Conservation (phyloP, 2,888 invertebrate genomes). For the Cylindroiulus punctatus region DNA sequence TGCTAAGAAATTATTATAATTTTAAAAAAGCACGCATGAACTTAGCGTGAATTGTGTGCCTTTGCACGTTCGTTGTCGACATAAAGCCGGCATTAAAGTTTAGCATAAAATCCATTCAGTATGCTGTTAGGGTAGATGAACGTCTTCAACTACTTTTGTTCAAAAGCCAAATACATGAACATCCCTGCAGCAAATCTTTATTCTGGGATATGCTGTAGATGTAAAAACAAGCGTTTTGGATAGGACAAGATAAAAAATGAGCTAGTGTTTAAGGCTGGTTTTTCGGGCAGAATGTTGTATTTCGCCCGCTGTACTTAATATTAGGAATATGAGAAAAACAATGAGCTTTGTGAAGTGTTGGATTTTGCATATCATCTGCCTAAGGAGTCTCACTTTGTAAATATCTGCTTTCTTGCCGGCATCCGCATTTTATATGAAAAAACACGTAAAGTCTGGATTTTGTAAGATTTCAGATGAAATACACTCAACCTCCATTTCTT, state of each 20-base stretch:
- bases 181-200: conserved; percentile 18
- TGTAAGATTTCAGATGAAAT: conserved; percentile 1
- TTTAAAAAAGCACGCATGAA: neutral
- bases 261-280: conserved; percentile 5
- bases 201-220: neutral
- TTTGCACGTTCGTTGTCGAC: conserved; percentile 8
- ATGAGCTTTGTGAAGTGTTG: conserved; percentile 28
- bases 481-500: conserved; percentile 23
- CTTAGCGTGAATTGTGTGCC: conserved; percentile 30
- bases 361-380: conserved; percentile 43
- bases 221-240: conserved; percentile 5
- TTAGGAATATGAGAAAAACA: conserved; percentile 44
- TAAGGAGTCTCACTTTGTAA: conserved; percentile 29
- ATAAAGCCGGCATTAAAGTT: conserved; percentile 36
- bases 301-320: conserved; percentile 28
- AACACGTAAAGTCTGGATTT: conserved; percentile 32
- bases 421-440: conserved; percentile 28
- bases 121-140: conserved; percentile 40
- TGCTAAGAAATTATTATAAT: neutral
- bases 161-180: conserved; percentile 37
- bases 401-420: neutral
- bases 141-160: conserved; percentile 33
- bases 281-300: neutral
- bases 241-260: neutral
- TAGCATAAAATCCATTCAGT: conserved; percentile 43